These are phyloP conservation scores for Athetis lepigone DNA, from an alignment of 2,888 invertebrate species.

Conservation along the genomic window DNA sequence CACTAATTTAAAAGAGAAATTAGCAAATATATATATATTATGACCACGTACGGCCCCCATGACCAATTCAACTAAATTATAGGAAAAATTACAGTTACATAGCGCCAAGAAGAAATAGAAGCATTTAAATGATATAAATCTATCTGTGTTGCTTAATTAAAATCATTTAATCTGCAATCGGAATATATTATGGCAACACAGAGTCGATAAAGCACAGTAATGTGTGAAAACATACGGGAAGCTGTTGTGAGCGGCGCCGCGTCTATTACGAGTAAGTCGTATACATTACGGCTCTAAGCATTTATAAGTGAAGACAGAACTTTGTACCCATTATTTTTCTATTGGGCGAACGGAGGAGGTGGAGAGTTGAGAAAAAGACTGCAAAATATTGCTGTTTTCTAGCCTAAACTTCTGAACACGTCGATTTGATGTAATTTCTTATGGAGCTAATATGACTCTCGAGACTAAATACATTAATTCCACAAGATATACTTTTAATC, in stretches of 20 bases:
- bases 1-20: conserved; percentile 42
- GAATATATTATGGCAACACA: conserved; percentile 83
- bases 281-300: too few species aligned
- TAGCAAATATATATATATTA: conserved; percentile 47
- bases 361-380: too few species aligned
- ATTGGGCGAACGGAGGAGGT: too few species aligned
- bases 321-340: too few species aligned
- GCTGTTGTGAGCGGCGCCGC: conserved; percentile 37
- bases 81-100: conserved; percentile 73
- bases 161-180: conserved; percentile 86
- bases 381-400: too few species aligned
- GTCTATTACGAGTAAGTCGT: too few species aligned
- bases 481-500: too few species aligned
- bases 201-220: conserved; percentile 81
- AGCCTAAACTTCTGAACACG: too few species aligned
- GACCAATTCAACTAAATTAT: conserved; percentile 61
- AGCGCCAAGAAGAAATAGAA: conserved; percentile 64
- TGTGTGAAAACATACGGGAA: conserved; percentile 69
- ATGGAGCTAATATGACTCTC: too few species aligned
- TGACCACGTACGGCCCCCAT: conserved; percentile 57
- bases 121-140: conserved; percentile 75
- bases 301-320: too few species aligned
- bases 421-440: too few species aligned
- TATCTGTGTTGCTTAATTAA: conserved; percentile 82
- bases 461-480: too few species aligned